A percentile compares a stretch with the other conserved stretches of the same genome.
phyloP scores from a whole-genome alignment of 2,888 invertebrate species.

The Gryllus longicercus region DNA sequence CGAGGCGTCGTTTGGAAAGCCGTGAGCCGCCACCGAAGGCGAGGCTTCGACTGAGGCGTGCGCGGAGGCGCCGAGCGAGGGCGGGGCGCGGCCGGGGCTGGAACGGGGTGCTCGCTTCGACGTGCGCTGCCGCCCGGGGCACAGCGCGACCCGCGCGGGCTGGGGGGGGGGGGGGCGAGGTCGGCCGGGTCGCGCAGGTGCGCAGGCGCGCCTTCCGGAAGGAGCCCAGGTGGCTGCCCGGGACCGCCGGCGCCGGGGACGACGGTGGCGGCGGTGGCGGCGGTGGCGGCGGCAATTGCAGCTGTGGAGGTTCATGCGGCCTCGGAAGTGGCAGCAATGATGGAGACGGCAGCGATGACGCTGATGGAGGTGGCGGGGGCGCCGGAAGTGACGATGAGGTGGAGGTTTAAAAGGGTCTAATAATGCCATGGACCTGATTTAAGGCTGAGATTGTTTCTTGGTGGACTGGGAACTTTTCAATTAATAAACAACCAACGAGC shows the following conservation, averaged over 20 bases:
- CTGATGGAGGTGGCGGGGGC: neutral
- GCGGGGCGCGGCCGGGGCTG: neutral
- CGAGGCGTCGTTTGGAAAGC: too few relatives aligned
- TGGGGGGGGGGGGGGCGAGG: neutral
- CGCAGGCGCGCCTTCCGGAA: slow-evolving; percentile 3
- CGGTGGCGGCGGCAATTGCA: neutral
- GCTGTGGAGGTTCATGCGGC: too few relatives aligned
- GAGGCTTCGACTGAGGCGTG: too few relatives aligned
- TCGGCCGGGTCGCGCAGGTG: neutral
- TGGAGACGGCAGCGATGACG: neutral
- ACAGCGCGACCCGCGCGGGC: neutral
- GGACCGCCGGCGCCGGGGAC: too few relatives aligned
- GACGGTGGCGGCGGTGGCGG: neutral
- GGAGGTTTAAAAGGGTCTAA: neutral
- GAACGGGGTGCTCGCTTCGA: neutral
- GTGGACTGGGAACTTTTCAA: too few relatives aligned
- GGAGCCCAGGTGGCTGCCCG: neutral
- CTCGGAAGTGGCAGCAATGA: too few relatives aligned
- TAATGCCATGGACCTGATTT: too few relatives aligned
- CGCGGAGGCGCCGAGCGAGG: too few relatives aligned
- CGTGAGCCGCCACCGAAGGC: too few relatives aligned
- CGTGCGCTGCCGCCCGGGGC: neutral
- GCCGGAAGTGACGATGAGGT: neutral
- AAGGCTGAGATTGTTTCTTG: too few relatives aligned
- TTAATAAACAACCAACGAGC: too few relatives aligned